phyloP scores from a whole-genome alignment of 1,140 invertebrate species.

The Tenebrio molitor region DNA sequence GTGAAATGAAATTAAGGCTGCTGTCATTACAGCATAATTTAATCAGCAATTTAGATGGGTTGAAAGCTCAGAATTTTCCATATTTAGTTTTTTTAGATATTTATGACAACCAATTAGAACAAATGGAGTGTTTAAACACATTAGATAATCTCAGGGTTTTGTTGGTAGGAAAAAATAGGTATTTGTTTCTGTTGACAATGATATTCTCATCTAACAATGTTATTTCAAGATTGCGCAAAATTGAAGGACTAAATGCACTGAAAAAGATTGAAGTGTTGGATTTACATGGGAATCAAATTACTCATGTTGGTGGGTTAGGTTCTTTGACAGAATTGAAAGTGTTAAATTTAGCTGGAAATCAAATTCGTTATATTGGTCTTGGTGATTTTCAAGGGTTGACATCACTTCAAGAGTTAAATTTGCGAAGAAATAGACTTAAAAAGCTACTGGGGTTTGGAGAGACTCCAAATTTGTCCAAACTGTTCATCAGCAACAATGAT shows the following conservation, averaged over 20 bases:
- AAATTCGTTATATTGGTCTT: conserved; percentile 80
- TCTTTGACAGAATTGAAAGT: conserved; percentile 82
- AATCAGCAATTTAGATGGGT: conserved; percentile 81
- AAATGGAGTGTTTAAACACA: conserved; percentile 80
- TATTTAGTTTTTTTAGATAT: conserved; percentile 92
- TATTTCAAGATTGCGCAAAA: conserved; percentile 76
- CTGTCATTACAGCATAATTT: conserved; percentile 93
- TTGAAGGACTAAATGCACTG: conserved; percentile 81
- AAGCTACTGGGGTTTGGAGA: conserved; percentile 85
- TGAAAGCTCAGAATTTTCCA: conserved; percentile 73
- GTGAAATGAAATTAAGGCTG: conserved; percentile 82
- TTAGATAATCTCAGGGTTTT: conserved; percentile 86
- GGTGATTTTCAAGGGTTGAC: conserved; percentile 82
- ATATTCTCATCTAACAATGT: too few species aligned
- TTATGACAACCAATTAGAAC: conserved; percentile 94
- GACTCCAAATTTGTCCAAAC: conserved; percentile 83
- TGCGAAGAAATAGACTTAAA: conserved; percentile 86
- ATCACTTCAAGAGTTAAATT: conserved; percentile 87
- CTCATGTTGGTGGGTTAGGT: conserved; percentile 74
- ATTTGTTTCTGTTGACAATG: conserved; percentile 41
- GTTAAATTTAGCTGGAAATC: conserved; percentile 92
- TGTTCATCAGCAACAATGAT: conserved; percentile 90
- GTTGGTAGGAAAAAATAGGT: conserved; percentile 90
- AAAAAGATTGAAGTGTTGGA: conserved; percentile 89
- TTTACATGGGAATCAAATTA: conserved; percentile 91